Percentiles rank a stretch among this genome's conserved stretches.
Conservation (phyloP, 2,797 vertebrate species). For the Gobio occitaniae region DNA sequence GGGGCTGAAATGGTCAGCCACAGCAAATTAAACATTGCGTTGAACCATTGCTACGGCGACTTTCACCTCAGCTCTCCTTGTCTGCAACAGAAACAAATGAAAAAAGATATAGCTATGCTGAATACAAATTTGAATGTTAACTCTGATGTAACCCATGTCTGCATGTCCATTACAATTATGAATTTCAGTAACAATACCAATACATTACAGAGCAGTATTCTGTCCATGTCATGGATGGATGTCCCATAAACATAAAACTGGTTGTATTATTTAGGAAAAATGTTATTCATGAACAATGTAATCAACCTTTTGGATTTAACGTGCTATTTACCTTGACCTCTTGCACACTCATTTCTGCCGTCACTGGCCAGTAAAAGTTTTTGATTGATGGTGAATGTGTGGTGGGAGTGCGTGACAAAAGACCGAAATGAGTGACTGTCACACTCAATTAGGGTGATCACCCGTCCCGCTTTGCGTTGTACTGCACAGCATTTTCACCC, state of each 20-base stretch:
- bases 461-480: too few species aligned
- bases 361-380: background rate
- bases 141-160: background rate
- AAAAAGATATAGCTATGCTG: background rate
- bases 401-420: too few species aligned
- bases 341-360: conserved; percentile 29
- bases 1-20: conserved; percentile 45
- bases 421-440: too few species aligned
- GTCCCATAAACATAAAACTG: background rate
- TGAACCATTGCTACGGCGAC: conserved; percentile 22
- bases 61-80: conserved; percentile 46
- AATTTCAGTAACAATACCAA: conserved; percentile 2
- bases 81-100: conserved; percentile 15
- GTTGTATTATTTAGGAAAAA: conserved; percentile 3
- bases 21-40: conserved; percentile 36
- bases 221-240: conserved; percentile 6
- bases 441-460: too few species aligned
- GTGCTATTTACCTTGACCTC: conserved; percentile 19
- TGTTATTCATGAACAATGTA: background rate
- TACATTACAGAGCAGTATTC: background rate
- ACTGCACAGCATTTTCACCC: too few species aligned
- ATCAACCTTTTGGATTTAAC: background rate
- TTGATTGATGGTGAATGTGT: background rate
- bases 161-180: background rate
- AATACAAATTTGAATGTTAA: background rate